These are phyloP conservation scores for Galeopsomyia nigrocyanea DNA, from an alignment of 2,888 invertebrate species.

Conservation along the genomic window DNA sequence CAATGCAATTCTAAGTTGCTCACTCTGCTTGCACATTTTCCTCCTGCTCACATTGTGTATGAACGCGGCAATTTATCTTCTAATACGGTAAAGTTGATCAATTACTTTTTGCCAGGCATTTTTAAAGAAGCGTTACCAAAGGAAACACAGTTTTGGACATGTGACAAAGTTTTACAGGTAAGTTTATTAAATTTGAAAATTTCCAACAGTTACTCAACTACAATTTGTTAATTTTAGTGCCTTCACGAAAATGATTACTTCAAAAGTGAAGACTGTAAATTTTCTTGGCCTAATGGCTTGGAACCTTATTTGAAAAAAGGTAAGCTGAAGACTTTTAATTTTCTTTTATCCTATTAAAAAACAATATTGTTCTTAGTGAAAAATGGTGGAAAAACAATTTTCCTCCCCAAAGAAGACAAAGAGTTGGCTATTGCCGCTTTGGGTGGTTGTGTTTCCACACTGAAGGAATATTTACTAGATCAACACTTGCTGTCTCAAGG, in stretches of 20 bases:
- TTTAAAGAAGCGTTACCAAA: slow-evolving; percentile 80
- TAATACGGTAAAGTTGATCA: slow-evolving; percentile 79
- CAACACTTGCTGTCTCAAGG: slow-evolving; percentile 85
- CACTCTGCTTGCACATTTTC: slow-evolving; percentile 90
- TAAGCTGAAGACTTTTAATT: slow-evolving; percentile 60
- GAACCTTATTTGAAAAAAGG: slow-evolving; percentile 81
- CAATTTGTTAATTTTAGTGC: slow-evolving; percentile 51
- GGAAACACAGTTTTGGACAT: slow-evolving; percentile 82
- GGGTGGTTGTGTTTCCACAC: slow-evolving; percentile 87
- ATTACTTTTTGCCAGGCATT: slow-evolving; percentile 77
- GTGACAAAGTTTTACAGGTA: slow-evolving; percentile 81
- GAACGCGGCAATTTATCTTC: slow-evolving; percentile 78
- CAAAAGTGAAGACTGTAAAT: slow-evolving; percentile 55
- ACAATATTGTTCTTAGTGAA: slow-evolving; percentile 52
- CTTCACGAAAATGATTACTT: slow-evolving; percentile 65
- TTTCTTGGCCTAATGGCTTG: slow-evolving; percentile 80
- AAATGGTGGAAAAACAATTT: too few relatives aligned
- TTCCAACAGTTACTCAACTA: neutral
- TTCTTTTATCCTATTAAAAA: neutral
- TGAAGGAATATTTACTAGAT: slow-evolving; percentile 87
- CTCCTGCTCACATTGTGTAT: slow-evolving; percentile 87
- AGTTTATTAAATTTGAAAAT: slow-evolving; percentile 14
- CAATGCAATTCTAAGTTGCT: slow-evolving; percentile 89
- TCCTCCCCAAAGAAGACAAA: slow-evolving; percentile 73
- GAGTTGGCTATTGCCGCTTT: slow-evolving; percentile 84